Evolutionary conservation across 2,888 invertebrate genomes (phyloP).

Genomic region (Azorinus chamasolen): DNA sequence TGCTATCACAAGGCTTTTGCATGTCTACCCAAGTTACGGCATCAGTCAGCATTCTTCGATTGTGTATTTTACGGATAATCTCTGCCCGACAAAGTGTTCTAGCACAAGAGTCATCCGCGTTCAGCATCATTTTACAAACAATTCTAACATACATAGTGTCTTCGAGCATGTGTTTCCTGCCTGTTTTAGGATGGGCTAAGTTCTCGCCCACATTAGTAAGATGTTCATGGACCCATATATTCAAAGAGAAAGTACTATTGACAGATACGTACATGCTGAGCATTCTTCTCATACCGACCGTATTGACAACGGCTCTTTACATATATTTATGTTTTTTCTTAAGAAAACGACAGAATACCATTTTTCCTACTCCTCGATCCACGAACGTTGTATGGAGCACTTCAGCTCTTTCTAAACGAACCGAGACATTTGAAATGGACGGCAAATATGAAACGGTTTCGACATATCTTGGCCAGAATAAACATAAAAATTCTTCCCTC

Average conservation of each 20-base stretch:
- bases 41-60: slow-evolving; percentile 18
- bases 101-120: neutral
- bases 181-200: slow-evolving; percentile 15
- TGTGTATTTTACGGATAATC: slow-evolving; percentile 17
- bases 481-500: too few relatives aligned
- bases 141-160: slow-evolving; percentile 10
- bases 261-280: slow-evolving; percentile 22
- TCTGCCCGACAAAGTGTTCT: neutral
- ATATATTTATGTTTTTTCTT: slow-evolving; percentile 9
- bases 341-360: neutral
- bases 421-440: too few relatives aligned
- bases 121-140: slow-evolving; percentile 14
- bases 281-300: slow-evolving; percentile 18
- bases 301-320: slow-evolving; percentile 13
- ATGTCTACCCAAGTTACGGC: slow-evolving; percentile 27
- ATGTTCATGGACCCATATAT: slow-evolving; percentile 23
- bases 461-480: too few relatives aligned
- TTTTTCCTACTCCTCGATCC: neutral
- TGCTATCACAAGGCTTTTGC: slow-evolving; percentile 12
- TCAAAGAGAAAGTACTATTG: neutral
- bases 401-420: too few relatives aligned
- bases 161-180: slow-evolving; percentile 5
- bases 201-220: neutral
- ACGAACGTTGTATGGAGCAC: too few relatives aligned
- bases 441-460: too few relatives aligned